Base-by-base conservation (phyloP, 2,113 vertebrate species). In the Perca schrenkii region DNA sequence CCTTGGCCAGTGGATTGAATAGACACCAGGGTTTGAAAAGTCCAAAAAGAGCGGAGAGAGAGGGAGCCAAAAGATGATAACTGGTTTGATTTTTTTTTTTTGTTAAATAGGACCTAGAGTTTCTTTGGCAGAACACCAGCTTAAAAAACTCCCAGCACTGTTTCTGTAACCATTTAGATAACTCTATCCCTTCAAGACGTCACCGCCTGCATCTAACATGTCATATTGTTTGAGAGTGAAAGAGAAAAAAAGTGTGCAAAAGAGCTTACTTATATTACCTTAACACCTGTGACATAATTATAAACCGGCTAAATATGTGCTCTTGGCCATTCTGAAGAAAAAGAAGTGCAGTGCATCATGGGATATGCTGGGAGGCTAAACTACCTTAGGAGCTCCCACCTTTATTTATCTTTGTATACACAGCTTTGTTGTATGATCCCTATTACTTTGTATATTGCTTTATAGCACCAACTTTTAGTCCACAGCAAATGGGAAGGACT, bases 301-400 rank as follows among this genome's bases (percentile, higher is more conserved):
- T 52, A 82, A 69, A 64, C 49, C 78, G 53, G 36, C 25, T 69
- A 50, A 76, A 62, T 57, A 75, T 74, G 79, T 31, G 46, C 61
- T 80, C 36, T 47, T 31, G 25, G 77, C 60, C 8, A 4, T 60
- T 75, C 2, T 2, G 6, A 19, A 66, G 50, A 15, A 5, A 69
- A 79, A 64, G 28, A 61, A 16, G 25, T 53, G 65, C n/a, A 66
- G 4, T 82, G 77, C 58, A 79, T 74, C 43, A 57, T 60, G 58
- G 60, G 61, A 47, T 1, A n/a, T 28, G 8, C 60, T 21, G 36
- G 21, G 10, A 77, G 50, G 25, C 34, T 8, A 25, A 57, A 21
- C 56, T 62, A 21, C 8, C 49, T n/a, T 16, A 22, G 11, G 10
- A 66, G 67, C 60, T 50, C 14, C 47, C 8, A 15, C 4, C 28